Evolutionary conservation across 2,888 invertebrate genomes (phyloP).

Genomic region (Athalia rosae): DNA sequence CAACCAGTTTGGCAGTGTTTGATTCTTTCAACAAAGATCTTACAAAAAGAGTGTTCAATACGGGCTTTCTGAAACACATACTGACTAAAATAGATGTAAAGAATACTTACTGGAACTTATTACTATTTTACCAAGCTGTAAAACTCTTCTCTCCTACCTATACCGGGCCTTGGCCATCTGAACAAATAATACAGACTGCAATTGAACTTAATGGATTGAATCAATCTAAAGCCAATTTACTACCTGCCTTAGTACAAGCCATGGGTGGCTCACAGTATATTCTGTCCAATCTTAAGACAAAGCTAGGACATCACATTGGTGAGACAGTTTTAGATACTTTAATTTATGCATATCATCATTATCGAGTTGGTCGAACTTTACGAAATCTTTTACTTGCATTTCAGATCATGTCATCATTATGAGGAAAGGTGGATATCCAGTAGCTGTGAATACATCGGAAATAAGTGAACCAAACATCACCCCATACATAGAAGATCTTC

Average conservation of each 20-base stretch:
- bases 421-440: slow-evolving; percentile 75
- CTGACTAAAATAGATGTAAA: slow-evolving; percentile 51
- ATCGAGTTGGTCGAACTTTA: neutral
- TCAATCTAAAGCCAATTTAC: slow-evolving; percentile 72
- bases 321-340: slow-evolving; percentile 51
- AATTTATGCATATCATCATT: slow-evolving; percentile 62
- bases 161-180: slow-evolving; percentile 72
- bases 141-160: slow-evolving; percentile 73
- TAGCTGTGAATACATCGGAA: slow-evolving; percentile 70
- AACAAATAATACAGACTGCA: slow-evolving; percentile 71
- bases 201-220: slow-evolving; percentile 68
- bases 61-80: slow-evolving; percentile 72
- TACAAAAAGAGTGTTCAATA: slow-evolving; percentile 75
- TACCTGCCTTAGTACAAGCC: slow-evolving; percentile 74
- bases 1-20: slow-evolving; percentile 77
- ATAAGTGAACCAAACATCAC: slow-evolving; percentile 56
- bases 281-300: slow-evolving; percentile 75
- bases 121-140: slow-evolving; percentile 77
- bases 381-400: neutral
- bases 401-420: slow-evolving; percentile 76
- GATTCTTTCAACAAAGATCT: slow-evolving; percentile 77
- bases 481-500: slow-evolving; percentile 73
- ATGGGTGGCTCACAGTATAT: slow-evolving; percentile 78
- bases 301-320: slow-evolving; percentile 78
- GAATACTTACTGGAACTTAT: slow-evolving; percentile 65